These are phyloP conservation scores for Drosophila tani DNA, from an alignment of 1,140 invertebrate genomes.

Conservation along the genomic window DNA sequence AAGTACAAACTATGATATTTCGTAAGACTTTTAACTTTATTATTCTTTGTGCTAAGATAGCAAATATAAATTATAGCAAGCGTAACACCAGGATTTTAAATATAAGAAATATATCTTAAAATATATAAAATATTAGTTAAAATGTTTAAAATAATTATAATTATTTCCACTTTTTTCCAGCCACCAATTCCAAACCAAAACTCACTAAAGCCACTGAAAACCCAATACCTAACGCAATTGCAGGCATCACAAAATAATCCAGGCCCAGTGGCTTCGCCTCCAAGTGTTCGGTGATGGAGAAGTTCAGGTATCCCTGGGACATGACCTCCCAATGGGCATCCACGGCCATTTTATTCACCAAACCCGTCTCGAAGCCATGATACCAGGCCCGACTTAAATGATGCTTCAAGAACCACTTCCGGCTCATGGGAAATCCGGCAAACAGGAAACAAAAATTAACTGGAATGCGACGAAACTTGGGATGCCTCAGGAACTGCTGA, in stretches of 20 bases:
- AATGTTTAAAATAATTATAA: not conserved
- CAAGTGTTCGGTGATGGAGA: conserved; percentile 34
- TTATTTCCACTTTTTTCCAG: conserved; percentile 2
- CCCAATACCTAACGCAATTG: conserved; percentile 11
- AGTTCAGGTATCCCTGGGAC: conserved; percentile 37
- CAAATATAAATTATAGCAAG: not conserved
- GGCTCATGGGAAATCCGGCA: conserved; percentile 55
- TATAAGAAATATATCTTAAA: not conserved
- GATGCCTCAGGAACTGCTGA: conserved; percentile 52
- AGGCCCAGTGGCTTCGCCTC: conserved; percentile 31
- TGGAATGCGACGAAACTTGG: conserved; percentile 37
- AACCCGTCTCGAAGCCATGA: conserved; percentile 50
- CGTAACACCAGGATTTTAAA: not conserved
- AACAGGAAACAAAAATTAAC: conserved; percentile 43
- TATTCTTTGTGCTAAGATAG: no score
- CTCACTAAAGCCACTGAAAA: conserved; percentile 7
- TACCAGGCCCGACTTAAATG: conserved; percentile 51
- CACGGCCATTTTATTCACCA: conserved; percentile 40
- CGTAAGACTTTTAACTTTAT: no score
- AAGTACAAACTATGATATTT: no score
- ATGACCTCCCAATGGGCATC: conserved; percentile 48
- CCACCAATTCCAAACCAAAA: conserved; percentile 2
- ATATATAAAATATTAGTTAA: not conserved
- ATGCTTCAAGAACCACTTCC: conserved; percentile 48
- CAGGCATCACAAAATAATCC: conserved; percentile 45